A percentile compares a stretch with the other conserved stretches of the same genome.
phyloP scores from a whole-genome alignment of 2,888 invertebrate genomes.

The Volucella bombylans region DNA sequence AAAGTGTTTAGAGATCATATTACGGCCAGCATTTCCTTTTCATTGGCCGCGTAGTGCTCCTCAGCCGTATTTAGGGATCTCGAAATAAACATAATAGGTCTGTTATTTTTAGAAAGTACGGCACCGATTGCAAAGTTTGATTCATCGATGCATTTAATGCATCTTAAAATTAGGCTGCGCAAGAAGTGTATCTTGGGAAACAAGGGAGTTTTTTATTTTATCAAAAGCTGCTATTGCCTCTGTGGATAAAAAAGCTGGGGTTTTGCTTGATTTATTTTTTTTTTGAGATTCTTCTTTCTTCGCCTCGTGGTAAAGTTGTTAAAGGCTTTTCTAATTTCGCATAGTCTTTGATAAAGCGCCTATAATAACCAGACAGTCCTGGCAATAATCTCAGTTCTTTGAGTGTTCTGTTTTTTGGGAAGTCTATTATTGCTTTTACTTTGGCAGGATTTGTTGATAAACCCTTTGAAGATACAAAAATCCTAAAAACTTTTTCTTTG shows the following conservation, averaged over 20 bases:
- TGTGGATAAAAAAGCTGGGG: too few relatives aligned
- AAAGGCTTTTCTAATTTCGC: slow-evolving; percentile 35
- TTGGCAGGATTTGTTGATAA: slow-evolving; percentile 50
- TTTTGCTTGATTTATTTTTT: slow-evolving; percentile 34
- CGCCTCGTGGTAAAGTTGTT: slow-evolving; percentile 2
- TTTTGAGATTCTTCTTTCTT: slow-evolving; percentile 48
- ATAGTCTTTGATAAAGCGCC: slow-evolving; percentile 35
- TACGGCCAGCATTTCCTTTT: slow-evolving; percentile 39
- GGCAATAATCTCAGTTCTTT: slow-evolving; percentile 45
- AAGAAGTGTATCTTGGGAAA: too few relatives aligned
- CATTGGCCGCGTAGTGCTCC: slow-evolving; percentile 29
- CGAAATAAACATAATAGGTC: too few relatives aligned
- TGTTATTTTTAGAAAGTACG: too few relatives aligned
- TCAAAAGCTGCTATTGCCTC: too few relatives aligned
- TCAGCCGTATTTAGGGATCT: background rate
- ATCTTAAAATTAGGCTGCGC: too few relatives aligned
- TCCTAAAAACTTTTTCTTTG: slow-evolving; percentile 13
- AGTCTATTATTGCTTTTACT: slow-evolving; percentile 45
- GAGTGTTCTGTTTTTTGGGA: slow-evolving; percentile 51
- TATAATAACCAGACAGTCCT: slow-evolving; percentile 42
- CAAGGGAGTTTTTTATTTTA: too few relatives aligned
- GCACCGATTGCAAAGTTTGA: too few relatives aligned
- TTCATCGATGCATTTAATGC: too few relatives aligned
- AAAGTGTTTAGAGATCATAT: slow-evolving; percentile 24
- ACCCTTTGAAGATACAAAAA: slow-evolving; percentile 46